Evolutionary conservation across 2,888 invertebrate species (phyloP).

Genomic region (Drosophila falleni): DNA sequence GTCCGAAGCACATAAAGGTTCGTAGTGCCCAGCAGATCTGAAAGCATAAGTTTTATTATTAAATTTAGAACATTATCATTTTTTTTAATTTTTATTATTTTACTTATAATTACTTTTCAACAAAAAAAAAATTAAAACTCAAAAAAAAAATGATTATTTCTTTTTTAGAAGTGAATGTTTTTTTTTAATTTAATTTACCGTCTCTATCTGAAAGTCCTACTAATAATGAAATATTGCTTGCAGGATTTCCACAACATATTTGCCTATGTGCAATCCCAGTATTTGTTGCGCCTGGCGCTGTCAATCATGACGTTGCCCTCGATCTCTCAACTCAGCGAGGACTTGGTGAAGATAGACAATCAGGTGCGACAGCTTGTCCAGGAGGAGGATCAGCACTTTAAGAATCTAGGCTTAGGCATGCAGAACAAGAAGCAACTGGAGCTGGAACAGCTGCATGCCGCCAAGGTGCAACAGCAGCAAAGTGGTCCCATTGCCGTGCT

Average conservation of each 20-base stretch:
- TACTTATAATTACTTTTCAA: no score
- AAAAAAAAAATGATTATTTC: no score
- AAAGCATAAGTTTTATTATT: no score
- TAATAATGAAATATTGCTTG: no score
- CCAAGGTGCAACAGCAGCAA: conserved; percentile 73
- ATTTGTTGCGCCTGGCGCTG: conserved; percentile 83
- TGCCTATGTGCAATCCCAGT: conserved; percentile 85
- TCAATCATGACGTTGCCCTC: conserved; percentile 81
- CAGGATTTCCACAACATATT: conserved; percentile 85
- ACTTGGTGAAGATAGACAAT: conserved; percentile 78
- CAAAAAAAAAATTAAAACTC: no score
- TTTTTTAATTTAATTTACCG: no score
- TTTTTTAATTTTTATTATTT: no score
- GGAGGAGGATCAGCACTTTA: conserved; percentile 84
- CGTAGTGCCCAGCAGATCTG: no score
- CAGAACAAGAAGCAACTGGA: conserved; percentile 80
- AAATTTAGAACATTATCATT: no score
- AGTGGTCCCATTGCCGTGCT: conserved; percentile 81
- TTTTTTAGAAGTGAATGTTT: no score
- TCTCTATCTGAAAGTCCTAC: no score
- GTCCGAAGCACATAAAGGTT: conserved; percentile 84
- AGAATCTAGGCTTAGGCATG: conserved; percentile 78
- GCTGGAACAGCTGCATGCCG: conserved; percentile 74
- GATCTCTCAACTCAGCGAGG: conserved; percentile 74
- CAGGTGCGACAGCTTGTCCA: conserved; percentile 80